phyloP scores from a whole-genome alignment of 2,797 vertebrate genomes.

The Eptatretus atami region DNA sequence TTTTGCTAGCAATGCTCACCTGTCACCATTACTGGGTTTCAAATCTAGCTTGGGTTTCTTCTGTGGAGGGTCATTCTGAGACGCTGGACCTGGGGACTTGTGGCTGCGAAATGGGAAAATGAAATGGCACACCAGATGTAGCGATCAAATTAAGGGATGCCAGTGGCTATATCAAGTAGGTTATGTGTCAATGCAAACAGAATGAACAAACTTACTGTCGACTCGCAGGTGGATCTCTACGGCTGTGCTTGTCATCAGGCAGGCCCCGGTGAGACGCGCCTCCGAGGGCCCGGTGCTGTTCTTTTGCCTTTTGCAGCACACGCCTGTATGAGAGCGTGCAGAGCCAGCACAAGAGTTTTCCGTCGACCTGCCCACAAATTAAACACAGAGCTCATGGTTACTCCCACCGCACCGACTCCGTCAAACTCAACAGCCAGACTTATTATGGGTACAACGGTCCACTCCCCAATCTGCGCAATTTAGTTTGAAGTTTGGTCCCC shows the following conservation, averaged over 20 bases:
- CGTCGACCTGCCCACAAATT: conserved; percentile 17
- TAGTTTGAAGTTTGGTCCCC: too few relatives aligned
- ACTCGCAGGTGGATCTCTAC: conserved; percentile 15
- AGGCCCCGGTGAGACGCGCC: conserved; percentile 18
- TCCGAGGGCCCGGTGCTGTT: conserved; percentile 23
- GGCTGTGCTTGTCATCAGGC: conserved; percentile 12
- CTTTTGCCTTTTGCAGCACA: conserved; percentile 28
- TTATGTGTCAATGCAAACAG: too few relatives aligned
- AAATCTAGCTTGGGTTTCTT: conserved; percentile 31
- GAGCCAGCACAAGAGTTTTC: conserved; percentile 25
- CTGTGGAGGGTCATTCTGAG: conserved; percentile 35
- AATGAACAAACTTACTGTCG: not conserved
- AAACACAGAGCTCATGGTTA: not conserved
- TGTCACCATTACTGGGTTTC: conserved; percentile 27
- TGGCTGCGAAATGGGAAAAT: not conserved
- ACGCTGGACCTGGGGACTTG: conserved; percentile 1
- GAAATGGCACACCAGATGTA: too few relatives aligned
- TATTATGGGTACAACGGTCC: not conserved
- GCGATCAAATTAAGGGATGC: too few relatives aligned
- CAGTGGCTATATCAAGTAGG: too few relatives aligned
- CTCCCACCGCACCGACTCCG: not conserved
- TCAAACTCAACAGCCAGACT: not conserved
- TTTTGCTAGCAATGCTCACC: conserved; percentile 14
- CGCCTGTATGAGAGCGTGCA: conserved; percentile 25
- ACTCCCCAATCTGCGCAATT: not conserved